Conservation (phyloP, 2,797 vertebrate genomes). For the Alectoris magna region DNA sequence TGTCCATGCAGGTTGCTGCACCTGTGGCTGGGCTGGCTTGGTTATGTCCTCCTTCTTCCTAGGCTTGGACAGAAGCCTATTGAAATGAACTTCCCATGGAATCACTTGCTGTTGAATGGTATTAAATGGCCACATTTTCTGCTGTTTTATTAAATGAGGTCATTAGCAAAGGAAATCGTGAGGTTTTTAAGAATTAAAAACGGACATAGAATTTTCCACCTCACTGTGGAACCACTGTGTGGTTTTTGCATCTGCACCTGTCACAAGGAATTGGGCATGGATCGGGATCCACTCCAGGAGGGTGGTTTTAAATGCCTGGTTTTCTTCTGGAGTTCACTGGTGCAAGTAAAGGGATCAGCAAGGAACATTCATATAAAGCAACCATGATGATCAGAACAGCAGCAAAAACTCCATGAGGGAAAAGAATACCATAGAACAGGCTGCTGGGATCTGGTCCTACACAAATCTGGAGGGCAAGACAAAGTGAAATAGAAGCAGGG, state of each 20-base stretch:
- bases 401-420: background rate
- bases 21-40: background rate
- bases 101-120: background rate
- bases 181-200: background rate
- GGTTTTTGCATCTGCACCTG: background rate
- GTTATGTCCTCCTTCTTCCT: background rate
- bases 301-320: background rate
- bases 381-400: background rate
- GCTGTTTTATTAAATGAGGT: background rate
- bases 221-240: background rate
- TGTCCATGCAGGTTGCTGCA: background rate
- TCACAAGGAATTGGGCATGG: background rate
- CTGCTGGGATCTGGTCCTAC: background rate
- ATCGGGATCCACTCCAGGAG: background rate
- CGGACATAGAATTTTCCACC: background rate
- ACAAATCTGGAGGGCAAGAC: background rate
- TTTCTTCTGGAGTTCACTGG: background rate
- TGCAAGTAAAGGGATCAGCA: background rate
- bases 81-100: background rate
- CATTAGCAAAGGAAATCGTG: background rate
- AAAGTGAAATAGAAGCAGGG: background rate
- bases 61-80: background rate
- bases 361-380: background rate
- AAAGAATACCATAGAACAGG: background rate
- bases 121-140: background rate